phyloP scores from a whole-genome alignment of 2,797 vertebrate genomes.

The Sebastes vulpes region DNA sequence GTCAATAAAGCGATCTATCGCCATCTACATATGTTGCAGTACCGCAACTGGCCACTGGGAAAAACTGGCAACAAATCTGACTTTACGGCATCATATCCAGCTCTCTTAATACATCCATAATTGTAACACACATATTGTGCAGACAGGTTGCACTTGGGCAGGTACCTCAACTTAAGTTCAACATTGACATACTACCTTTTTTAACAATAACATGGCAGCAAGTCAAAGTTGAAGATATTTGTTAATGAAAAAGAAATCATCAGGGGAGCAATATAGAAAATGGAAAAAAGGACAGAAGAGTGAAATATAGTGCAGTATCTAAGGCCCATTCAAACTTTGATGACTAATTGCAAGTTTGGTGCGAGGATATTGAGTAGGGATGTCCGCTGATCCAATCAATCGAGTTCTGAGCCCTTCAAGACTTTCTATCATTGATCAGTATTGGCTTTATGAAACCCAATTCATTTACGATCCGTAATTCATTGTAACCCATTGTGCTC shows the following conservation, averaged over 20 bases:
- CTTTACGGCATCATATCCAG: neutral
- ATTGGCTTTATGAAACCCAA: neutral
- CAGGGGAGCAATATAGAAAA: slow-evolving; percentile 18
- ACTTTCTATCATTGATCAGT: neutral
- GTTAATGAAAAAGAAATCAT: neutral
- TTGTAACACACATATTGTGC: too few species aligned
- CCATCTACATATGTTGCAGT: neutral
- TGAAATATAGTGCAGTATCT: slow-evolving; percentile 20
- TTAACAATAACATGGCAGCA: too few species aligned
- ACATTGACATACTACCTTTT: too few species aligned
- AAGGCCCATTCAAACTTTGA: slow-evolving; percentile 4
- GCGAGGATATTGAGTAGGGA: neutral
- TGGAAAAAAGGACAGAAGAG: slow-evolving; percentile 3
- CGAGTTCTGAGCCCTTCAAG: neutral
- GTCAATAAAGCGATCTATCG: too few species aligned
- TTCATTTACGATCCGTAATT: neutral
- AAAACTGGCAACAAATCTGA: neutral
- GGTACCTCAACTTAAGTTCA: neutral
- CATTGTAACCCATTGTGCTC: neutral
- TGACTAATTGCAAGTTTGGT: slow-evolving; percentile 25
- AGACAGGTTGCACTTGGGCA: neutral
- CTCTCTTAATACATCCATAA: neutral
- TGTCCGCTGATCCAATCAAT: neutral
- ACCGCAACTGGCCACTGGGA: neutral
- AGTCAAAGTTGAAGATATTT: too few species aligned